These are phyloP conservation scores for Natrix natrix DNA, from an alignment of 2,797 vertebrate genomes.

Conservation along the genomic window DNA sequence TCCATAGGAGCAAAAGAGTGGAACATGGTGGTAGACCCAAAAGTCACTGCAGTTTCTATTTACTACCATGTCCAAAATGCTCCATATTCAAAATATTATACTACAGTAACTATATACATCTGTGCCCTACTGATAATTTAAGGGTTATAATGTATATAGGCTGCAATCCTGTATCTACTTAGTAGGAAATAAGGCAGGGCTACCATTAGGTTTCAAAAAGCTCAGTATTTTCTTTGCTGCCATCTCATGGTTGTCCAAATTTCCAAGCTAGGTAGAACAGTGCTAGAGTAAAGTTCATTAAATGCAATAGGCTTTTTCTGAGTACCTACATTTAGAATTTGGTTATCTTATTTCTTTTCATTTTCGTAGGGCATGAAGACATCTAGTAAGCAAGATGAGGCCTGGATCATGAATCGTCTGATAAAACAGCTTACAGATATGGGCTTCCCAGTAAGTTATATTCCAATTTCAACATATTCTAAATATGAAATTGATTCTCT, in stretches of 20 bases:
- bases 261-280: neutral
- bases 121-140: conserved; percentile 36
- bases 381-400: conserved; percentile 89
- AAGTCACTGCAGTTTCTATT: neutral
- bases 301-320: neutral
- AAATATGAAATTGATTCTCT: neutral
- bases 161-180: neutral
- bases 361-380: conserved; percentile 83
- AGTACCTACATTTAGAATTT: neutral
- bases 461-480: neutral
- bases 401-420: conserved; percentile 96
- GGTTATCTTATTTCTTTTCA: conserved; percentile 11
- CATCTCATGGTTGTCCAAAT: neutral
- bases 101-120: conserved; percentile 40
- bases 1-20: neutral
- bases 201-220: neutral
- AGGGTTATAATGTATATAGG: conserved; percentile 18
- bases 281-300: neutral
- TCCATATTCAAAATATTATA: conserved; percentile 28
- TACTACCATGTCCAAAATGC: neutral
- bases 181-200: neutral
- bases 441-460: conserved; percentile 91
- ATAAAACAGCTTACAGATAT: conserved; percentile 99
- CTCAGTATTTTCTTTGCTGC: neutral
- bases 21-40: neutral